Conservation (phyloP, 2,113 vertebrate species). For the Microtus richardsoni region DNA sequence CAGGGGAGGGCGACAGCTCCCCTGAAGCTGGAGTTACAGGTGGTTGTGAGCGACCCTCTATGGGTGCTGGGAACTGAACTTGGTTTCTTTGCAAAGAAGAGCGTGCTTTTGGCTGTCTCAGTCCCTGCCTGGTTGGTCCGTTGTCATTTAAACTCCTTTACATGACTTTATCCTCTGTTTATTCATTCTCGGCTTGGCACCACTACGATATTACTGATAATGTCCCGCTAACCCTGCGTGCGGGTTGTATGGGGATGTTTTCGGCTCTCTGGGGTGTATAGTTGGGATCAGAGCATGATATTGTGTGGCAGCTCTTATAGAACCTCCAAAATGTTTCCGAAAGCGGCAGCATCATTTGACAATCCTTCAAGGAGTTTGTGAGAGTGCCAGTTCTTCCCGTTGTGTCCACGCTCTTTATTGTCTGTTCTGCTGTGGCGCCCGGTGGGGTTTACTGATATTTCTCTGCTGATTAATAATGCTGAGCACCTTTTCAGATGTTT, state of each 20-base stretch:
- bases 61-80: neutral
- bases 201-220: neutral
- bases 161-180: neutral
- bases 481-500: neutral
- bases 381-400: neutral
- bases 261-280: neutral
- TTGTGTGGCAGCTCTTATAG: neutral
- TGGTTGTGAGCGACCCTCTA: neutral
- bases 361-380: neutral
- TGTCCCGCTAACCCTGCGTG: neutral
- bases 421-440: neutral
- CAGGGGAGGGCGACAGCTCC: neutral
- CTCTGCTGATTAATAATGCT: conserved; percentile 1
- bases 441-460: neutral
- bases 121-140: neutral
- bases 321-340: neutral
- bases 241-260: neutral
- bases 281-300: neutral
- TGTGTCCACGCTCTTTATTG: neutral
- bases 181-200: neutral
- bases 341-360: neutral
- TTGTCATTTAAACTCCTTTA: neutral
- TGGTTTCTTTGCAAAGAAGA: no score
- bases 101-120: neutral
- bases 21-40: neutral